These are phyloP conservation scores for Drosophila miranda DNA, from an alignment of 1,140 invertebrate genomes.

Conservation along the genomic window DNA sequence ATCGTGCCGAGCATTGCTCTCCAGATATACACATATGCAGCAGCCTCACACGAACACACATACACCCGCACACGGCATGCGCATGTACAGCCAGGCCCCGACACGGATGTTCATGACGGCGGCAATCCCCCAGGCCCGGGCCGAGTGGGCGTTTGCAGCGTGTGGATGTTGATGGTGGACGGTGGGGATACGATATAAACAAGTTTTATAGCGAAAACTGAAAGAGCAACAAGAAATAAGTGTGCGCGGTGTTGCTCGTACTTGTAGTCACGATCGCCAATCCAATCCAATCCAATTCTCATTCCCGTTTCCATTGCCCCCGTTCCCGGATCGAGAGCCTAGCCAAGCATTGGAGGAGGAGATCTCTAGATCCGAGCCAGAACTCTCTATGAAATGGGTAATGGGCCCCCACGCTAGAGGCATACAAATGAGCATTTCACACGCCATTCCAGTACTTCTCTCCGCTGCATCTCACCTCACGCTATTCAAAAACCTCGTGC, in stretches of 20 bases:
- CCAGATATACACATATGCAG: constrained; percentile 17
- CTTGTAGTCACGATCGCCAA: constrained; percentile 54
- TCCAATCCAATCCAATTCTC: neutral
- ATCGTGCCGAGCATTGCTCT: constrained; percentile 68
- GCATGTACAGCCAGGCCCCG: neutral
- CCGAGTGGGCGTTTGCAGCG: constrained; percentile 48
- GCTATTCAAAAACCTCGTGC: no score
- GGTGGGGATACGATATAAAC: constrained; percentile 46
- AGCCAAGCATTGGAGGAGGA: constrained; percentile 22
- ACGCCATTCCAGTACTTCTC: constrained; percentile 24
- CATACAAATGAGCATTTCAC: constrained; percentile 58
- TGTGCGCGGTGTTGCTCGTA: constrained; percentile 16
- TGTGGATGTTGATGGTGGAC: constrained; percentile 11
- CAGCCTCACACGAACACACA: constrained; percentile 19
- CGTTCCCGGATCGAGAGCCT: constrained; percentile 22
- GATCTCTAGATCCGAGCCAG: constrained; percentile 31
- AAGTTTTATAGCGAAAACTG: constrained; percentile 58
- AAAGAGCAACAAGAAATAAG: constrained; percentile 24
- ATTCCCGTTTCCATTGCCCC: no score
- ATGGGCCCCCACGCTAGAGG: constrained; percentile 35
- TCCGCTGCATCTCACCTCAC: no score
- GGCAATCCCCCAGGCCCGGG: constrained; percentile 40
- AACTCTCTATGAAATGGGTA: constrained; percentile 15
- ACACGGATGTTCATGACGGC: constrained; percentile 31
- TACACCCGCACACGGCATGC: constrained; percentile 7